Base-by-base conservation (phyloP, 1,140 invertebrate genomes). In the Pogonomyrmex californicus region DNA sequence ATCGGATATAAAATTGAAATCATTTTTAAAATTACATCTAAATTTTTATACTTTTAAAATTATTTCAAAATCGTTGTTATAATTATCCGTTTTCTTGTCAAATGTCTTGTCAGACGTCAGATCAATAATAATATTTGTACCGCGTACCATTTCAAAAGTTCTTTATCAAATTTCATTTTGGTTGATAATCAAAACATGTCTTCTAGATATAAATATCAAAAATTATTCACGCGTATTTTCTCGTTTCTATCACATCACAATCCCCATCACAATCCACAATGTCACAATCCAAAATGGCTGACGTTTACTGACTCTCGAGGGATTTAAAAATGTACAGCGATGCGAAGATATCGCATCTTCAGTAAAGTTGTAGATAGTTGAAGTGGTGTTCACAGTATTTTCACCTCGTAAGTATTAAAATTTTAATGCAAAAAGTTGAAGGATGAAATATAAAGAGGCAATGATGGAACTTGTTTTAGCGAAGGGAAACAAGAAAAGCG, bases 391-490 rank as follows among this genome's bases (percentile, higher is more conserved):
- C 54, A 73, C 41, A 47, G 79, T 60, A 83, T 73, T 83, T 73
- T 75, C 41, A 49, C n/a, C 30, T 60, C 79, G 38, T 33, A 75
- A 12, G 36, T 75, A 83, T 75, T 83, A 49, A 60, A 83, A 83
- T 83, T 83, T 83, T 75, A 49, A 75, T 63, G 79, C 56, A 73
- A 75, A 83, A 83, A 75, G 68, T 83, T 83, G 14, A 60, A 47
- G 58, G 41, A 83, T 75, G 49, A 62, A 60, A 47, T 54, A 66
- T 23, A 54, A 66, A 66, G 49, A 38, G 14, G 51, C 41, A 51
- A 75, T 38, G 68, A 83, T 62, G 68, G 54, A 83, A 73, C 68
- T 73, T 56, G 36, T 49, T 56, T 56, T 44, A 44, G 49, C 54
- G 54, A 60, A 17, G 47, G 36, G 62, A 68, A 36, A 83, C 54